Evolutionary conservation across 2,888 invertebrate genomes (phyloP).

Genomic region (Drosophila vallismaia): DNA sequence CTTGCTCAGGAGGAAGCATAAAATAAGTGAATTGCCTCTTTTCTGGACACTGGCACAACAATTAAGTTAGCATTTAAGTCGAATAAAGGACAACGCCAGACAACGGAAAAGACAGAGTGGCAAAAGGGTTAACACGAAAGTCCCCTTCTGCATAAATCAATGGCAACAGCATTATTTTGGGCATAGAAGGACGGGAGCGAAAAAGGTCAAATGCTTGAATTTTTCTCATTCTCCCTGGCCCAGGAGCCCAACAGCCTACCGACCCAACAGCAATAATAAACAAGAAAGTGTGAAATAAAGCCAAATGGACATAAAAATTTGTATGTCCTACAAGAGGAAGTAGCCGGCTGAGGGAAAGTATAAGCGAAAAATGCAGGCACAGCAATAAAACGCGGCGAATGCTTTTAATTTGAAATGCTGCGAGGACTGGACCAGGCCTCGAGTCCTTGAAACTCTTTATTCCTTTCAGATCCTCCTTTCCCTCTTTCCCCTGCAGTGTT

Average conservation of each 20-base stretch:
- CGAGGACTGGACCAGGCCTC: conserved; percentile 30
- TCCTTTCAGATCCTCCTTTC: conserved; percentile 3
- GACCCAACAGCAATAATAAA: conserved; percentile 69
- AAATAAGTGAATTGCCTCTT: conserved; percentile 64
- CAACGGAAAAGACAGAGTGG: conserved; percentile 5
- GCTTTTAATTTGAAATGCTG: conserved; percentile 79
- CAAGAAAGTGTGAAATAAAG: conserved; percentile 78
- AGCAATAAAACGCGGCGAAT: conserved; percentile 74
- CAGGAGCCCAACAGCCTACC: conserved; percentile 21
- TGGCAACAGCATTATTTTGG: conserved; percentile 77
- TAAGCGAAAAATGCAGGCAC: conserved; percentile 61
- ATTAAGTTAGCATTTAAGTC: conserved; percentile 74
- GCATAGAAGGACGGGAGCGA: conserved; percentile 31
- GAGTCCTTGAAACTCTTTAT: conserved; percentile 19
- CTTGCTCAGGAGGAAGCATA: conserved; percentile 38
- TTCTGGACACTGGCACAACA: conserved; percentile 68
- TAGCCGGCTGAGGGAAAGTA: conserved; percentile 9
- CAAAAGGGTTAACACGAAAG: conserved; percentile 41
- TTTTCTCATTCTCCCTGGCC: conserved; percentile 42
- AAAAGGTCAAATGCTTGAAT: conserved; percentile 74
- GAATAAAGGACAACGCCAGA: conserved; percentile 48
- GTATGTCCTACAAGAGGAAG: conserved; percentile 49
- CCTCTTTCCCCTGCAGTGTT: background rate
- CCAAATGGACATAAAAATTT: conserved; percentile 76
- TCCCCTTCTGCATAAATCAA: conserved; percentile 70